Conservation (phyloP, 2,888 invertebrate genomes). For the Abrostola triplasia region DNA sequence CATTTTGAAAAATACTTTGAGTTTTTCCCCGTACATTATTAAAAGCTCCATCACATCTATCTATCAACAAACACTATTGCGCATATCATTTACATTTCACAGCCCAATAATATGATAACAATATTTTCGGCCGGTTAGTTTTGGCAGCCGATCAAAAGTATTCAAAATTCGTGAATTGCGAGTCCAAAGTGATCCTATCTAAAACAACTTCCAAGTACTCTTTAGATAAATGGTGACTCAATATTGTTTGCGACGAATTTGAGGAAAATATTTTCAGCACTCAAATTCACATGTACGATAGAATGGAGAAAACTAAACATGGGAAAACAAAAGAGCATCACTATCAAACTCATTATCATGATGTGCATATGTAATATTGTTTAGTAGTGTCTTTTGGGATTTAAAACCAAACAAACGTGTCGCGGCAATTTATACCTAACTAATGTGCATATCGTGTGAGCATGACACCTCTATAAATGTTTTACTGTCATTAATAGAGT, state of each 20-base stretch:
- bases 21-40: too few species aligned
- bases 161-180: conserved; percentile 6
- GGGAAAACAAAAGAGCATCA: too few species aligned
- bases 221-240: not conserved
- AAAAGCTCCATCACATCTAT: too few species aligned
- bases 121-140: conserved; percentile 3
- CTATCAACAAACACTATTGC: not conserved
- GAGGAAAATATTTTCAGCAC: not conserved
- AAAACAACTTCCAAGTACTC: conserved; percentile 12
- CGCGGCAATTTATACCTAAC: too few species aligned
- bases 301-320: not conserved
- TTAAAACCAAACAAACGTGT: too few species aligned
- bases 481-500: too few species aligned
- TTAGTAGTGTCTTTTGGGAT: too few species aligned
- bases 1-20: too few species aligned
- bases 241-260: not conserved
- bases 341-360: too few species aligned
- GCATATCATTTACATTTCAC: not conserved
- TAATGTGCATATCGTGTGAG: too few species aligned
- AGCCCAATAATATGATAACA: not conserved
- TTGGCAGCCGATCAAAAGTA: conserved; percentile 40
- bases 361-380: too few species aligned
- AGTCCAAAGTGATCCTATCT: not conserved
- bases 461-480: too few species aligned
- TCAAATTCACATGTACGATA: not conserved